Evolutionary conservation across 2,888 invertebrate genomes (phyloP), one percentile per base, ranked within the genome.

Genomic region (Drosophila nr. perissopoda): DNA sequence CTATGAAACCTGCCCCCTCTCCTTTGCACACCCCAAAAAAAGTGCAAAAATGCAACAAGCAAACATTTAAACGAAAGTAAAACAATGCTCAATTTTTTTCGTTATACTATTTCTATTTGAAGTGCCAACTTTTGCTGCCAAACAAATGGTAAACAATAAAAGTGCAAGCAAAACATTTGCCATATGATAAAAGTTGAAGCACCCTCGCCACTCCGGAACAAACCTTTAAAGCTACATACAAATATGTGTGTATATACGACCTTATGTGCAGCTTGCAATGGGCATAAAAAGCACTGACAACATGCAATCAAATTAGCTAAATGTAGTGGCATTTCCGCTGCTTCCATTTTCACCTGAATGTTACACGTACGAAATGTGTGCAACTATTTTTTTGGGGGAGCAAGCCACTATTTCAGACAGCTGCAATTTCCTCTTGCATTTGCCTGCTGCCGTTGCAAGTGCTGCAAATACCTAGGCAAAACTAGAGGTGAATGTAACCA

Each of bases 131-230:
- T 75, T 75, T 58, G 65, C 71, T 51, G 40, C 38, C 60, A 68
- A 76, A 64, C 69, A 74, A 66, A 81, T 74, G 74, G 38, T 53
- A 69, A 82, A 82, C 70, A 86, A 73, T 69, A 74, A 70, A 82
- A 73, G 68, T 58, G 68, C 65, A 85, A 69, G 69, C 63, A 59
- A 80, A 78, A 75, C 74, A 88, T 83, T 81, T 86, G 76, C 69
- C 72, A 65, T 73, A 81, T 73, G 78, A 88, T 78, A 87, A 86
- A 83, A 88, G 89, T 88, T 88, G 38, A 49, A 57, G 60, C 69
- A 56, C 40, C 64, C 29, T 13, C 25, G 4, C 13, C 48, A 13
- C 13, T n/a, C 27, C 57, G 49, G 48, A 31, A 34, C 31, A 64
- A 57, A 33, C 34, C 18, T 45, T 49, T 54, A 48, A 25, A 61